A percentile compares a stretch with the other conserved stretches of the same genome.
Conservation (phyloP, 2,113 vertebrate genomes). For the Arothron firmamentum region DNA sequence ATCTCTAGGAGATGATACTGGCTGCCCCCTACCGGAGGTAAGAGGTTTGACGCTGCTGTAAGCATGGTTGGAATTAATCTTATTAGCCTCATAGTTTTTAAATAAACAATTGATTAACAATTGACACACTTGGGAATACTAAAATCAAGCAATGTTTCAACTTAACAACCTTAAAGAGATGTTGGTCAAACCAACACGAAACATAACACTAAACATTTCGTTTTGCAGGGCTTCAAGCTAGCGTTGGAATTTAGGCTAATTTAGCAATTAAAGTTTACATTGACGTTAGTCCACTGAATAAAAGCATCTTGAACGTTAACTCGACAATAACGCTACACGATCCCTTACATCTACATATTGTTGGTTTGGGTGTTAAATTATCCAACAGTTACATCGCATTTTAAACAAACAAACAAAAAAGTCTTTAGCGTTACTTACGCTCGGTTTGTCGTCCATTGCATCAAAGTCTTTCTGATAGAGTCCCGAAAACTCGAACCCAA, state of each 20-base stretch:
- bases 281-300: too few species aligned
- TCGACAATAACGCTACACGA: too few species aligned
- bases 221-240: too few species aligned
- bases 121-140: not conserved
- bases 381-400: not conserved
- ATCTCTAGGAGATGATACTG: too few species aligned
- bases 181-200: not conserved
- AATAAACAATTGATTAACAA: not conserved
- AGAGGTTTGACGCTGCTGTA: too few species aligned
- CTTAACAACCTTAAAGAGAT: not conserved
- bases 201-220: not conserved
- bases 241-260: too few species aligned
- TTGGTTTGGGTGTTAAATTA: not conserved
- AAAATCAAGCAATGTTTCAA: not conserved
- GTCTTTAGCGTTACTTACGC: not conserved
- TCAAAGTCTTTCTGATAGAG: not conserved
- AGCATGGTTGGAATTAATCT: too few species aligned
- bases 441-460: not conserved
- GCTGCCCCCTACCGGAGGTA: too few species aligned
- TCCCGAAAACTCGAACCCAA: not conserved
- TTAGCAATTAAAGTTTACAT: too few species aligned
- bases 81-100: too few species aligned
- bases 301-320: too few species aligned
- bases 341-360: not conserved
- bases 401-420: not conserved